Conservation (phyloP, 2,888 invertebrate species). For the Chymomyza procnemis region DNA sequence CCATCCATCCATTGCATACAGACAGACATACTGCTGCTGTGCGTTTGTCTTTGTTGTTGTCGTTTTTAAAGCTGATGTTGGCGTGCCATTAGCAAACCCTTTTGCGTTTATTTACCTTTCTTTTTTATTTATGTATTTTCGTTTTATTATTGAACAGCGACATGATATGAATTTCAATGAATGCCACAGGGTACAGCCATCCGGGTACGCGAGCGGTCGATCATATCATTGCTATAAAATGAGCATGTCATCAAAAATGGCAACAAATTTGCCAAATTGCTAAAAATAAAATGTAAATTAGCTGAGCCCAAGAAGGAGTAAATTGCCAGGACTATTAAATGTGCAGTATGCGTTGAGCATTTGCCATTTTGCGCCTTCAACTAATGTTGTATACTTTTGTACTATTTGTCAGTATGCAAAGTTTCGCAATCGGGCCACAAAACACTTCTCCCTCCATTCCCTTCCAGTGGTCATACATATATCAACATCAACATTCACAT, state of each 20-base stretch:
- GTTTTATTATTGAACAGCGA: conserved; percentile 70
- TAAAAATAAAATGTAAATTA: conserved; percentile 72
- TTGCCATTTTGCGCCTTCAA: not conserved
- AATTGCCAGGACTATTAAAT: conserved; percentile 39
- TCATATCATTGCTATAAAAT: conserved; percentile 64
- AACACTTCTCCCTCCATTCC: not conserved
- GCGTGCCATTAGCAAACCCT: conserved; percentile 44
- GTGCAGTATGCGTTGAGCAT: not conserved
- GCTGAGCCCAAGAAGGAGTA: conserved; percentile 34
- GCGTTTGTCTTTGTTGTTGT: not conserved
- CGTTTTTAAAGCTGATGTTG: no score
- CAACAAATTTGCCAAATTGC: conserved; percentile 74
- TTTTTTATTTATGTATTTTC: conserved; percentile 71
- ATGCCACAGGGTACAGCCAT: conserved; percentile 44
- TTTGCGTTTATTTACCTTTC: conserved; percentile 73
- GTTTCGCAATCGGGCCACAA: conserved; percentile 17
- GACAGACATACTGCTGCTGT: no score
- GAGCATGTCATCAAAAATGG: conserved; percentile 73
- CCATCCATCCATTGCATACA: conserved; percentile 1
- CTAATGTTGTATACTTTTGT: not conserved
- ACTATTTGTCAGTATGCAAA: conserved; percentile 52
- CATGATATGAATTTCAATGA: conserved; percentile 72
- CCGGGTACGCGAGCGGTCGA: conserved; percentile 13
- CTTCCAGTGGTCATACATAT: not conserved
- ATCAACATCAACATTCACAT: not conserved